phyloP scores from a whole-genome alignment of 2,797 vertebrate species.

The Furcifer pardalis region DNA sequence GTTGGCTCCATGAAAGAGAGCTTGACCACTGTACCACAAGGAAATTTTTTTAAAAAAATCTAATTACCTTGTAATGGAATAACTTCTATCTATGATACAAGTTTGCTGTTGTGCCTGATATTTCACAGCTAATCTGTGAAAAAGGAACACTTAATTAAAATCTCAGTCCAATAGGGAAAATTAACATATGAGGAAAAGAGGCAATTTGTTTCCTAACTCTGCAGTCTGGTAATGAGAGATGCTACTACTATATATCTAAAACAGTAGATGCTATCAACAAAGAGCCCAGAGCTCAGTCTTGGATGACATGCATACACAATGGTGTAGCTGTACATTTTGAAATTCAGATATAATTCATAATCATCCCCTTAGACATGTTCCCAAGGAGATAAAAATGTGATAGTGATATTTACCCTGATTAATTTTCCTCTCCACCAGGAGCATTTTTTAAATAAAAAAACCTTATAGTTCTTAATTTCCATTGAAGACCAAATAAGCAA shows the following conservation, averaged over 20 bases:
- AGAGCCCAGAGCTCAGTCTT: neutral
- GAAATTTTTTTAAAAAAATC: neutral
- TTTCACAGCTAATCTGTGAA: neutral
- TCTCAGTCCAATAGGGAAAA: neutral
- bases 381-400: neutral
- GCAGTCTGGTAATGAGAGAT: neutral
- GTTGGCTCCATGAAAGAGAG: too few species aligned
- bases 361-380: neutral
- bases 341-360: neutral
- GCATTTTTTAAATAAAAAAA: neutral
- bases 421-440: neutral
- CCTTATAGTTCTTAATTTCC: too few species aligned
- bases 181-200: neutral
- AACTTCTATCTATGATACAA: neutral
- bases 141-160: neutral
- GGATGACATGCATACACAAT: neutral
- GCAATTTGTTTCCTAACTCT: neutral
- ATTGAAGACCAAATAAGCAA: neutral
- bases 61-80: neutral
- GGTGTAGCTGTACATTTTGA: neutral
- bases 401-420: neutral
- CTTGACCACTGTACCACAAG: too few species aligned
- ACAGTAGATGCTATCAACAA: neutral
- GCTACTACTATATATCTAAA: neutral
- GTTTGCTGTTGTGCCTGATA: neutral